phyloP scores from a whole-genome alignment of 2,797 vertebrate genomes.

The Eidolon dupreanum region DNA sequence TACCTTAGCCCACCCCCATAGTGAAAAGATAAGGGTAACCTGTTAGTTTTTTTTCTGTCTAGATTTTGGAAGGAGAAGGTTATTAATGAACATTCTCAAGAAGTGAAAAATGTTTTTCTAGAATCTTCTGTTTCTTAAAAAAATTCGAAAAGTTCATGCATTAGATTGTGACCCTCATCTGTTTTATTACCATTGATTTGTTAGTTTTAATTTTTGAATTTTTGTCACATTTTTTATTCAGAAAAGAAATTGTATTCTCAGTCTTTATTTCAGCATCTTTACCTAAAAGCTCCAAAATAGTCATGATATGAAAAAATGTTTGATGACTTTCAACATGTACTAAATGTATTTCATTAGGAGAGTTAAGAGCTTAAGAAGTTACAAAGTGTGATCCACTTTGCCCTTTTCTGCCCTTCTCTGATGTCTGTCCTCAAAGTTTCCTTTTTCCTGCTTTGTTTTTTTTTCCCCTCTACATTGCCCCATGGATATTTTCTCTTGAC shows the following conservation, averaged over 20 bases:
- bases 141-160: not conserved
- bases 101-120: not conserved
- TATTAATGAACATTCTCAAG: not conserved
- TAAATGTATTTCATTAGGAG: not conserved
- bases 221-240: not conserved
- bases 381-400: not conserved
- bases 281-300: not conserved
- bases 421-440: not conserved
- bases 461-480: not conserved
- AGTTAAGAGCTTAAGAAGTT: not conserved
- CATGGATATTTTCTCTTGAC: not conserved
- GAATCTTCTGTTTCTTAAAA: not conserved
- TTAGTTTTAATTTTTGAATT: not conserved
- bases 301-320: not conserved
- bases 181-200: not conserved
- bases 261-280: not conserved
- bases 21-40: not conserved
- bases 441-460: not conserved
- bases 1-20: rapidly evolving
- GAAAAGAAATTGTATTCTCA: not conserved
- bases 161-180: not conserved
- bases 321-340: not conserved
- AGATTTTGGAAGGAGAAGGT: not conserved
- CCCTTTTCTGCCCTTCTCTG: not conserved
- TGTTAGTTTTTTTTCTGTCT: not conserved